Percentiles rank a stretch among this genome's conserved stretches.
phyloP scores from a whole-genome alignment of 2,888 invertebrate genomes.

The Neoaliturus tenellus region DNA sequence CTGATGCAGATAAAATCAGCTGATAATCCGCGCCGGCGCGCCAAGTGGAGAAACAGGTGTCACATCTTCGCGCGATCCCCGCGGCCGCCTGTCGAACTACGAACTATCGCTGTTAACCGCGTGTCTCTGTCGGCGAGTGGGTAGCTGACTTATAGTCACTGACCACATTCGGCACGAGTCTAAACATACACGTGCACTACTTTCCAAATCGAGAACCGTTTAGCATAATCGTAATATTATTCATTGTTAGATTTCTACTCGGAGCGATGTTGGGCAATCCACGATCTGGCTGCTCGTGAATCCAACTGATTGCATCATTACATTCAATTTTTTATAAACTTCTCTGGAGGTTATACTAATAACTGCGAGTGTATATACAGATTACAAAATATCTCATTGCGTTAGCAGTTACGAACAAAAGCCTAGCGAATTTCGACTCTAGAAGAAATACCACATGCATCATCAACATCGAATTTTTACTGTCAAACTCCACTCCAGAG shows the following conservation, averaged over 20 bases:
- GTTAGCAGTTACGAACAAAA: no score
- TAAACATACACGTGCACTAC: background rate
- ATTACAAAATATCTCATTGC: no score
- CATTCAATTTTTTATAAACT: no score
- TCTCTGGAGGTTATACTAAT: no score
- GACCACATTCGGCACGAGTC: slow-evolving; percentile 2
- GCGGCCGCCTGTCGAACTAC: background rate
- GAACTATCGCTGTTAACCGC: background rate
- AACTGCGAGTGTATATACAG: no score
- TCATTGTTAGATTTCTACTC: background rate
- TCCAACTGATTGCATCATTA: background rate
- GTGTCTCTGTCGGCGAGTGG: background rate
- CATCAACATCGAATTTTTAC: no score
- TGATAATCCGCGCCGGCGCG: slow-evolving; percentile 8
- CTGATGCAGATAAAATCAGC: slow-evolving; percentile 48
- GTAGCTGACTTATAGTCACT: background rate
- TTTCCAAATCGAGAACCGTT: background rate
- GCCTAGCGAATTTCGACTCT: no score
- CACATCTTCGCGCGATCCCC: slow-evolving; percentile 5
- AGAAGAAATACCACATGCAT: no score
- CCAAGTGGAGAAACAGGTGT: slow-evolving; percentile 37
- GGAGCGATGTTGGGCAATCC: no score
- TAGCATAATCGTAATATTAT: slow-evolving; percentile 23
- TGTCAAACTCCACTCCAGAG: no score
- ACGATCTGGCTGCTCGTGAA: no score